Conservation (phyloP, 1,140 invertebrate genomes). For the Lordiphosa collinella region DNA sequence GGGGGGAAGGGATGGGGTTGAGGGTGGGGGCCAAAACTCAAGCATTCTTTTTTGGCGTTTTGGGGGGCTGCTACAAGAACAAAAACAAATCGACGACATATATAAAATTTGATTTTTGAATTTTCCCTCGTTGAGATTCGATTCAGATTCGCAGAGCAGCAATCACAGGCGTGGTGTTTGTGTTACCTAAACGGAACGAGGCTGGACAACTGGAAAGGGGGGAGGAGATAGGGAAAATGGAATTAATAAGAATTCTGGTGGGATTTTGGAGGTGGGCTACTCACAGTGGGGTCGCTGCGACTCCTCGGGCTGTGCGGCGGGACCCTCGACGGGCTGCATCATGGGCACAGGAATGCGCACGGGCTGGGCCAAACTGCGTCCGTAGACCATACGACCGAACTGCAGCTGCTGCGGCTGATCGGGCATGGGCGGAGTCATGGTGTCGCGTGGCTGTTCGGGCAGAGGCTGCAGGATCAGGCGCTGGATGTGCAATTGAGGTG, state of each 20-base stretch:
- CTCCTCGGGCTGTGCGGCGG: constrained; percentile 75
- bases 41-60: constrained; percentile 2
- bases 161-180: constrained; percentile 84
- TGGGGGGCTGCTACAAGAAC: constrained; percentile 57
- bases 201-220: constrained; percentile 83
- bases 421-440: constrained; percentile 77
- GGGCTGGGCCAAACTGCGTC: constrained; percentile 79
- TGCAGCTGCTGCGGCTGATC: constrained; percentile 73
- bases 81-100: constrained; percentile 53
- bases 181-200: constrained; percentile 82
- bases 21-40: too few relatives aligned
- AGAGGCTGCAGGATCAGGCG: constrained; percentile 72
- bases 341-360: constrained; percentile 82
- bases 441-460: constrained; percentile 78
- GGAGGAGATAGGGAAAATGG: too few relatives aligned
- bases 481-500: constrained; percentile 61
- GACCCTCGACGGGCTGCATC: constrained; percentile 79
- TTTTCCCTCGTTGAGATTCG: constrained; percentile 48
- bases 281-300: constrained; percentile 83
- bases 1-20: too few relatives aligned
- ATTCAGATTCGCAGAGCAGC: constrained; percentile 73
- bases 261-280: too few relatives aligned
- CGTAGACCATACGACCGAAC: constrained; percentile 80
- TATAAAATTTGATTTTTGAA: constrained; percentile 23
- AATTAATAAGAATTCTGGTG: too few relatives aligned